A percentile compares a stretch with the other conserved stretches of the same genome.
Conservation (phyloP, 1,140 invertebrate species). For the Acyrthosiphon pisum region DNA sequence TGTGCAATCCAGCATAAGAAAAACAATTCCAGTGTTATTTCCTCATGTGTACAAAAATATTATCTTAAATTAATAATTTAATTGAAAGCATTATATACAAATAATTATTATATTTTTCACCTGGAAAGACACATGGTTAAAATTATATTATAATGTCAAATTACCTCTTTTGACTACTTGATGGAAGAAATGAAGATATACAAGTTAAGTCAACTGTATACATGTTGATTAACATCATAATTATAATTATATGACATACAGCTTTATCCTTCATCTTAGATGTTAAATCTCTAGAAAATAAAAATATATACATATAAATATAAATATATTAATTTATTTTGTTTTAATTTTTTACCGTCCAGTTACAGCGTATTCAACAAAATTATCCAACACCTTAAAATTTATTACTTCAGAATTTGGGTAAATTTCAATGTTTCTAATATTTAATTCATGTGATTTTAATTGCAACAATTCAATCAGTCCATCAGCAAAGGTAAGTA, state of each 20-base stretch:
- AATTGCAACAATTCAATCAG: neutral
- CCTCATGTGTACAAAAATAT: neutral
- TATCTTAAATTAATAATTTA: neutral
- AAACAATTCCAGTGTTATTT: no score
- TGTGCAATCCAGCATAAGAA: no score
- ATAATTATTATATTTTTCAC: neutral
- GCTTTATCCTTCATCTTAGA: constrained; percentile 51
- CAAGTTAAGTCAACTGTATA: neutral
- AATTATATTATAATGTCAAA: neutral
- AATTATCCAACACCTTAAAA: constrained; percentile 38
- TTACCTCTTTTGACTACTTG: constrained; percentile 40
- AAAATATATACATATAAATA: neutral
- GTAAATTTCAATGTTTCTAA: neutral
- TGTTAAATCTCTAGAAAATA: constrained; percentile 24
- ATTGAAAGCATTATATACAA: neutral
- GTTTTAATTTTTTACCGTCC: neutral
- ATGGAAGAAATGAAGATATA: constrained; percentile 23
- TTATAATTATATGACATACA: constrained; percentile 47
- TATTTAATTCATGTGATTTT: neutral
- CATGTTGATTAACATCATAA: constrained; percentile 33
- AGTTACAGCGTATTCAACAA: constrained; percentile 20
- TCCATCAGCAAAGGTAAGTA: constrained; percentile 40
- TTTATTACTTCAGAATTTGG: constrained; percentile 32
- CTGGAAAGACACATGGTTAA: neutral
- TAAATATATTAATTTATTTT: neutral